Conservation (phyloP, 2,888 invertebrate genomes). For the Lasioglossum calceatum region DNA sequence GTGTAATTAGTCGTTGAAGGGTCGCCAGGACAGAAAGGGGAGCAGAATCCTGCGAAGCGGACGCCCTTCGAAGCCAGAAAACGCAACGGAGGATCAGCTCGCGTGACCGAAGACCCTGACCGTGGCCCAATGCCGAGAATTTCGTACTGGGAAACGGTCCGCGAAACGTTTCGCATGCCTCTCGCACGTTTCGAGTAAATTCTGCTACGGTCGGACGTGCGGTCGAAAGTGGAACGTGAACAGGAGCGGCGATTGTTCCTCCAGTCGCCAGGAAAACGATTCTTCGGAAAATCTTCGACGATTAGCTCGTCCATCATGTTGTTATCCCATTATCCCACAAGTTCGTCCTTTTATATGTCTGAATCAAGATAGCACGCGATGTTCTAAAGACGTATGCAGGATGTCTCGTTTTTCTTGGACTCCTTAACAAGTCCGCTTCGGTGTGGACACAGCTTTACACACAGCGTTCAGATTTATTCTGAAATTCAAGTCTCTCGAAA, state of each 20-base stretch:
- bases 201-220: slow-evolving; percentile 11
- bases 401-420: too few relatives aligned
- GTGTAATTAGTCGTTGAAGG: slow-evolving; percentile 54
- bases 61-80: slow-evolving; percentile 62
- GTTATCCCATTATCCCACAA: not conserved
- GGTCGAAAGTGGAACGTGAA: slow-evolving; percentile 23
- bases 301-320: not conserved
- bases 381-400: too few relatives aligned
- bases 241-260: not conserved
- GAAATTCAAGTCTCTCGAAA: not conserved
- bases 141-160: slow-evolving; percentile 50
- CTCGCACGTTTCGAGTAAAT: slow-evolving; percentile 22
- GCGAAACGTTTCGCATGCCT: slow-evolving; percentile 19
- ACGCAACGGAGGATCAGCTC: slow-evolving; percentile 68
- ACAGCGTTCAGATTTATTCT: not conserved
- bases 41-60: slow-evolving; percentile 52
- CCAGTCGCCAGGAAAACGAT: not conserved
- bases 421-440: too few relatives aligned
- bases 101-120: slow-evolving; percentile 75
- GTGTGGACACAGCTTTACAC: too few relatives aligned
- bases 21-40: slow-evolving; percentile 53
- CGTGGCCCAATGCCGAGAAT: slow-evolving; percentile 70
- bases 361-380: too few relatives aligned
- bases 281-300: not conserved
- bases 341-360: not conserved